Evolutionary conservation across 2,113 vertebrate species (phyloP).

Genomic region (Micronycteris hirsuta): DNA sequence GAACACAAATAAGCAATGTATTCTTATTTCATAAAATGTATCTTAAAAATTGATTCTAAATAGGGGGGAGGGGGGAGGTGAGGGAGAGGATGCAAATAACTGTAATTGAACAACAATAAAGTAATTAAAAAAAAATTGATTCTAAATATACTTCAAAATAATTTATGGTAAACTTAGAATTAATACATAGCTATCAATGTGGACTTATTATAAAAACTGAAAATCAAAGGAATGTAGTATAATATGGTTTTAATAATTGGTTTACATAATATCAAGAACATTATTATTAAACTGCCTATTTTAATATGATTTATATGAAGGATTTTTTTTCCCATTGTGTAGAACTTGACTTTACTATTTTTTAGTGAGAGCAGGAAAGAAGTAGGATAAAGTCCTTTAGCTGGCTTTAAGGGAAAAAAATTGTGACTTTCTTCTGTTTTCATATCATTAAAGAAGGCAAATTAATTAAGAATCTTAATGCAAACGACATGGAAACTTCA

Average conservation of each 20-base stretch:
- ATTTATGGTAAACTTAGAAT: constrained; percentile 42
- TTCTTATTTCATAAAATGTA: neutral
- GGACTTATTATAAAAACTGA: neutral
- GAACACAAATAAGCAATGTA: neutral
- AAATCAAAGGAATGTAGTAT: constrained; percentile 10
- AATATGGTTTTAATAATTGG: neutral
- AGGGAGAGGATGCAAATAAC: no score
- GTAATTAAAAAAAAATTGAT: constrained; percentile 45
- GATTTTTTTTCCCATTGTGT: neutral
- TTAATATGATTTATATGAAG: neutral
- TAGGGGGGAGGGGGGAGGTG: no score
- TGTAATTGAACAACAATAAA: no score
- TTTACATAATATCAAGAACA: neutral
- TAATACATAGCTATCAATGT: neutral
- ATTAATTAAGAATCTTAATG: constrained; percentile 37
- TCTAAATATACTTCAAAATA: constrained; percentile 62
- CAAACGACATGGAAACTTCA: constrained; percentile 50
- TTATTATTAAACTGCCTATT: constrained; percentile 29
- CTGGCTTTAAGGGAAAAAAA: constrained; percentile 22
- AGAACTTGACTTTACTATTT: neutral
- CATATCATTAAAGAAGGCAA: constrained; percentile 9
- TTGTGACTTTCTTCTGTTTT: neutral
- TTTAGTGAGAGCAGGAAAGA: neutral
- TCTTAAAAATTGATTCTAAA: constrained; percentile 57
- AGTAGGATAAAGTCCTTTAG: neutral